Conservation (phyloP, 2,797 vertebrate species). For the Tokudaia tokunoshimensis region DNA sequence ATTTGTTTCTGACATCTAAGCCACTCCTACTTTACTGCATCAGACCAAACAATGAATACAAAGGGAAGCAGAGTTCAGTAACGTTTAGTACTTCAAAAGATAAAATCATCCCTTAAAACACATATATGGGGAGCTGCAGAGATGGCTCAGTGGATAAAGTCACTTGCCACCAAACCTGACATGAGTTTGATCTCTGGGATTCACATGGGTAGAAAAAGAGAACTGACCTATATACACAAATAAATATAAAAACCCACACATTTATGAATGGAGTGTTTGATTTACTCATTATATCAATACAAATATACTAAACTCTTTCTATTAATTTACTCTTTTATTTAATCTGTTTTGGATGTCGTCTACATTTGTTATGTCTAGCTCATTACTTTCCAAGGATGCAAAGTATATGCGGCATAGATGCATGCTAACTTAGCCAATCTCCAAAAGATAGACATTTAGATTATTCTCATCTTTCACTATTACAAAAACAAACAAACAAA, state of each 20-base stretch:
- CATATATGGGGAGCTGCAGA: background rate
- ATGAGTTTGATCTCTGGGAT: background rate
- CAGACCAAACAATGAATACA: background rate
- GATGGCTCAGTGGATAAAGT: background rate
- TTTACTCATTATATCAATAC: background rate
- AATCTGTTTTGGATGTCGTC: conserved; percentile 34
- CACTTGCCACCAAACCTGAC: background rate
- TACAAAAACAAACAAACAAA: background rate
- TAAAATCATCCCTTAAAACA: conserved; percentile 57
- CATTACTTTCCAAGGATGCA: conserved; percentile 40
- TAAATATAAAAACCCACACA: background rate
- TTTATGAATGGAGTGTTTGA: conserved; percentile 35
- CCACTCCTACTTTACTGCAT: conserved; percentile 18
- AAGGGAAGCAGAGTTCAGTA: conserved; percentile 24
- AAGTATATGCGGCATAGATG: background rate
- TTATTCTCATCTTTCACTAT: conserved; percentile 18
- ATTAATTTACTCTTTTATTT: background rate
- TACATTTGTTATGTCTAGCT: background rate
- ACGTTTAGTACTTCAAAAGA: conserved; percentile 19
- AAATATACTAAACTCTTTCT: background rate
- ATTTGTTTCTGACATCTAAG: conserved; percentile 4
- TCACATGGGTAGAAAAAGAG: background rate
- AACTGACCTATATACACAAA: background rate
- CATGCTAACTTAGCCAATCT: background rate
- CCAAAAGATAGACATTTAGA: background rate